phyloP scores from a whole-genome alignment of 2,888 invertebrate species.

The Augiades crinisus region DNA sequence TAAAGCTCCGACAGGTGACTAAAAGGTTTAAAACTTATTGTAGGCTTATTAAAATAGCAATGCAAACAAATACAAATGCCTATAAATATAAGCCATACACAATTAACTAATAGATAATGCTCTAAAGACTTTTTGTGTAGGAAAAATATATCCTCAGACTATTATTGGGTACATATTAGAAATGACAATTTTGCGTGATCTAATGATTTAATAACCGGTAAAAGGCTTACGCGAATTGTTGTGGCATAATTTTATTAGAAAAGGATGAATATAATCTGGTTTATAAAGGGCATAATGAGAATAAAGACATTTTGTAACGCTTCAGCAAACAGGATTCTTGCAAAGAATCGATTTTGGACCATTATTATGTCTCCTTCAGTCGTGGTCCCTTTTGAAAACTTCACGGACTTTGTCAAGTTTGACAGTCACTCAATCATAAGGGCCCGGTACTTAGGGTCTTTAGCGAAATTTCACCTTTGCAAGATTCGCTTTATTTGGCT shows the following conservation, averaged over 20 bases:
- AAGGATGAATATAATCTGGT: constrained; percentile 8
- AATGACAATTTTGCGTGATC: no score
- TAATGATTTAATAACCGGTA: no score
- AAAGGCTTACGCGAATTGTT: neutral
- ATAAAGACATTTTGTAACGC: constrained; percentile 20
- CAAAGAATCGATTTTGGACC: constrained; percentile 12
- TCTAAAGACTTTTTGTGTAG: no score
- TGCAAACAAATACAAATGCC: no score
- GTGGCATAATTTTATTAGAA: constrained; percentile 5
- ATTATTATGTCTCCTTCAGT: constrained; percentile 7
- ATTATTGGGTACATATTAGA: no score
- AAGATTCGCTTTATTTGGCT: neutral
- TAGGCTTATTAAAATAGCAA: no score
- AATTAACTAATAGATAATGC: no score
- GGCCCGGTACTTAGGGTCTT: neutral
- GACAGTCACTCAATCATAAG: constrained; percentile 18
- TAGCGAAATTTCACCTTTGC: neutral
- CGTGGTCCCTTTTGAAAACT: constrained; percentile 21
- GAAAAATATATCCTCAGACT: no score
- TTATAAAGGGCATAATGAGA: constrained; percentile 8
- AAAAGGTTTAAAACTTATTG: no score
- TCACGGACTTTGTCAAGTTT: constrained; percentile 20
- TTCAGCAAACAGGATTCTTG: constrained; percentile 10
- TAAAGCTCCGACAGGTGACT: no score
- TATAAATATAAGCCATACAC: no score